phyloP scores from a whole-genome alignment of 1,140 invertebrate genomes.

The Mycetomoellerius zeteki region DNA sequence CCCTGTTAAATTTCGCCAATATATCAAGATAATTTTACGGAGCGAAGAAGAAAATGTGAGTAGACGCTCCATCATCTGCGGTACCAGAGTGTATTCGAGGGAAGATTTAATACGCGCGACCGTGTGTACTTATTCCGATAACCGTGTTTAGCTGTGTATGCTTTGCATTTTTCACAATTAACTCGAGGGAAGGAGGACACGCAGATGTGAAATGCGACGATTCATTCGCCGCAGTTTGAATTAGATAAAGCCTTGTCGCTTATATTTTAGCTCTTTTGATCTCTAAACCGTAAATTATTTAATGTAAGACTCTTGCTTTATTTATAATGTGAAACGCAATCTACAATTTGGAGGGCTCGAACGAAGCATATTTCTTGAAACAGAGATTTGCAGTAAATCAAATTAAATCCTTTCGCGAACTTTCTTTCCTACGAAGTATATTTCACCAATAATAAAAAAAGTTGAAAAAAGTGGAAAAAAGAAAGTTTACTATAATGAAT shows the following conservation, averaged over 20 bases:
- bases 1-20: constrained; percentile 36
- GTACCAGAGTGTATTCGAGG: neutral
- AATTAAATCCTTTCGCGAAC: neutral
- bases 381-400: neutral
- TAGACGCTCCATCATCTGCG: constrained; percentile 4
- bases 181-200: neutral
- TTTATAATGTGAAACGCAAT: neutral
- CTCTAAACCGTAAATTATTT: neutral
- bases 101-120: constrained; percentile 16
- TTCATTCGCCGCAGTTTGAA: constrained; percentile 9
- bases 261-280: constrained; percentile 7
- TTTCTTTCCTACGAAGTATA: neutral
- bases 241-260: constrained; percentile 34
- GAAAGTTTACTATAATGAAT: neutral
- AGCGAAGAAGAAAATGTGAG: neutral
- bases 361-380: neutral
- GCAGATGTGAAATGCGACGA: neutral
- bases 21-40: constrained; percentile 44
- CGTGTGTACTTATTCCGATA: constrained; percentile 16
- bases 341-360: neutral
- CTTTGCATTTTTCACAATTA: constrained; percentile 51
- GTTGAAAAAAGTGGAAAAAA: neutral
- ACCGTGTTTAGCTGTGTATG: constrained; percentile 25
- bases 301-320: neutral
- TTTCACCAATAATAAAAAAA: neutral